Evolutionary conservation across 2,888 invertebrate species (phyloP), one percentile per base, ranked within the genome.

Genomic region (Nesidiocoris tenuis): DNA sequence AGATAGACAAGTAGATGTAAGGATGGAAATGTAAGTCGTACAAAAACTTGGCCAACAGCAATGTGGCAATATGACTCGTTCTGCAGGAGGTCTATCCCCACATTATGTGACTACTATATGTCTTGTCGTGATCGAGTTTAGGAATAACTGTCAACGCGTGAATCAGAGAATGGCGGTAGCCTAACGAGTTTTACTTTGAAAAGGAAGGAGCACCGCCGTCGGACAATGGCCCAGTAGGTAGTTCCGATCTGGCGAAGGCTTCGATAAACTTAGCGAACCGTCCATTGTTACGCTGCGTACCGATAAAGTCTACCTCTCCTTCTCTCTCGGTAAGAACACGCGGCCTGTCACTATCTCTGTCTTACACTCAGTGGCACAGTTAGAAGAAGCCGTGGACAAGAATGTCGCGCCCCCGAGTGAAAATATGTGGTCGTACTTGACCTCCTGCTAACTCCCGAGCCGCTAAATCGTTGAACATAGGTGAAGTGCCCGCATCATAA

Each of bases 381-480:
- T 39, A n/a, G n/a, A n/a, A n/a, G n/a, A n/a, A 39, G 39, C 39
- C 12, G 39, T 7, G 39, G 39, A 39, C 39, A 39, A 39, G 39
- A 39, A 39, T 39, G 39, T 39, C 39, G 39, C 39, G 39, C 39
- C 39, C 39, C 39, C 39, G 39, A 39, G 39, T 3, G 39, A 39
- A 7, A 39, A 7, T 39, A 39, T 39, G 39, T 12, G 39, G 39
- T 39, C 39, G 39, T 39, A 39, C 39, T 39, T 39, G 39, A 39
- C 39, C 39, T 39, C 39, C 39, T n/a, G 19, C 54, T 19, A 25
- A 12, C 56, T 16, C 56, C 5, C 19, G 16, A 57, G 12, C 22
- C 67, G 21, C 56, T 67, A 56, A 67, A 57, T 56, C 56, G 54
- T n/a, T n/a, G n/a, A n/a, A n/a, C n/a, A n/a, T n/a, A n/a, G n/a